Evolutionary conservation across 2,888 invertebrate genomes (phyloP), one percentile per base, ranked within the genome.

Genomic region (Odontocolon sp.): DNA sequence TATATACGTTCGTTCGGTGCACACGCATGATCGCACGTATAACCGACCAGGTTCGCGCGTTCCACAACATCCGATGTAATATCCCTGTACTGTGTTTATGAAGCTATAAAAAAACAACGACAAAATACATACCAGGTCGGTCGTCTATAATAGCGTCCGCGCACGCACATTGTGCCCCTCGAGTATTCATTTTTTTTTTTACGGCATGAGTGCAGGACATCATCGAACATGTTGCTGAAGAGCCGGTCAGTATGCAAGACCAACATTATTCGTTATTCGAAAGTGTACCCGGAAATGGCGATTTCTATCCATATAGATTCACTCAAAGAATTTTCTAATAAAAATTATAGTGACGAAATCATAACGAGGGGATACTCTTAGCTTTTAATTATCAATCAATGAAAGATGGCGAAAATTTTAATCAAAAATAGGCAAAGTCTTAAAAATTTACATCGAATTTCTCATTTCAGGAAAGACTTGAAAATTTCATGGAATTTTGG

Each of bases 1-100:
- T 81, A 77, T n/a, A n/a, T 75, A 77, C 73, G 78, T 71, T 67
- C 68, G 66, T 54, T 57, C 61, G 67, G 33, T 72, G 54, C 40
- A 40, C 33, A 50, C 45, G 45, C 56, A 66, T 59, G 57, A 57
- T 57, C 54, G 40, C 38, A 26, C 33, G 28, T 11, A 47, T 31
- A 56, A 50, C 45, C 23, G 16, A 18, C 23, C 8, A 1, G 5
- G 23, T 21, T 6, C 2, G 23, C 54, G 54, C 47, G 40, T 54
- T 70, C 59, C 69, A 40, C 75, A 75, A 77, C 69, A 45, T 73
- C 50, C 81, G 77, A 77, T 81, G 79, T 82, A 80, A 81, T 82
- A 82, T 81, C 72, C 75, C 64, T 63, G 59, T 59, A 66, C 70
- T 64, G 79, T 79, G 82, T 83, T 82, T 83, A 82, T 73, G 80